phyloP scores from a whole-genome alignment of 2,797 vertebrate genomes.

The Pseudochaenichthys georgianus region DNA sequence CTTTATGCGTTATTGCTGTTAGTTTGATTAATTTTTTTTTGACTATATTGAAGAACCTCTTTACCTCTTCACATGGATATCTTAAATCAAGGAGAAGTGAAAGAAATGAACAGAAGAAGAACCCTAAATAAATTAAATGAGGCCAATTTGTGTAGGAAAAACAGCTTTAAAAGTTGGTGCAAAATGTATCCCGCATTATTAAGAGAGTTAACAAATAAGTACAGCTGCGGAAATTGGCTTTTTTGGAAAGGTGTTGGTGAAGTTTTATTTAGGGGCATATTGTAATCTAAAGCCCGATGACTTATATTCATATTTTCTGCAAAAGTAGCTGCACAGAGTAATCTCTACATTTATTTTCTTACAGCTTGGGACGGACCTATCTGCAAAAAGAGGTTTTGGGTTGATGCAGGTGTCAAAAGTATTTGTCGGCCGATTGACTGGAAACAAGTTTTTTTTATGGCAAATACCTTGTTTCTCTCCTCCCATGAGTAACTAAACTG shows the following conservation, averaged over 20 bases:
- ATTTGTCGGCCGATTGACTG: slow-evolving; percentile 2
- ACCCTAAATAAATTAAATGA: background rate
- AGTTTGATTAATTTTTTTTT: background rate
- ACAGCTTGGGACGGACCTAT: background rate
- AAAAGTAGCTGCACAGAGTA: background rate
- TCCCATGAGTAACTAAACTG: slow-evolving; percentile 14
- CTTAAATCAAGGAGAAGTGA: background rate
- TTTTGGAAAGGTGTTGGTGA: no score
- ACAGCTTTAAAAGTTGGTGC: background rate
- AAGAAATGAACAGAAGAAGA: background rate
- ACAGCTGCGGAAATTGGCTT: background rate
- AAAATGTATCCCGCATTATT: background rate
- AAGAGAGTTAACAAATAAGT: background rate
- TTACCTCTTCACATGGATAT: background rate
- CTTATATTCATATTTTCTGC: background rate
- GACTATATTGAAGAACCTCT: background rate
- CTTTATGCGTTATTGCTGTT: background rate
- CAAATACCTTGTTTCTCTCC: slow-evolving; percentile 13
- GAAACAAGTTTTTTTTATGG: background rate
- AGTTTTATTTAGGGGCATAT: background rate
- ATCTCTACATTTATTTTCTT: background rate
- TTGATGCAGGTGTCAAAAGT: no score
- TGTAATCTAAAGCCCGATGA: background rate
- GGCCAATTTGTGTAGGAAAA: background rate
- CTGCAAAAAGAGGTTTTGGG: background rate